A percentile compares a stretch with the other conserved stretches of the same genome.
phyloP scores from a whole-genome alignment of 2,888 invertebrate genomes.

The Parnassius glacialis region DNA sequence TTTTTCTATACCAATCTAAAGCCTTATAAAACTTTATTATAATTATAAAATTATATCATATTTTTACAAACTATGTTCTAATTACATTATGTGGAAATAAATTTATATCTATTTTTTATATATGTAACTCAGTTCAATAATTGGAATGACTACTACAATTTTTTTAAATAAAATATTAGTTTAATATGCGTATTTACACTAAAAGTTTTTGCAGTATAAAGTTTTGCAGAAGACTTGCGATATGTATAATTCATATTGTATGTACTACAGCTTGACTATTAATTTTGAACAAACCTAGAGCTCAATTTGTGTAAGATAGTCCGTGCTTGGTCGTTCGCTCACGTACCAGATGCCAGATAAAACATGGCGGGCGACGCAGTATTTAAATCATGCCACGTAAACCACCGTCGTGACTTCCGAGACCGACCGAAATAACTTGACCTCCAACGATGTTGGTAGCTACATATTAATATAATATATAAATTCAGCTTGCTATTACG shows the following conservation, averaged over 20 bases:
- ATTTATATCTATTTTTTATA: no score
- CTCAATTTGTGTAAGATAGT: conserved; percentile 42
- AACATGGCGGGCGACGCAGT: conserved; percentile 57
- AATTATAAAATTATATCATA: no score
- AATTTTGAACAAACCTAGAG: conserved; percentile 38
- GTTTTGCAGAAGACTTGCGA: conserved; percentile 8
- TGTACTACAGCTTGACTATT: conserved; percentile 21
- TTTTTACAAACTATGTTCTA: no score
- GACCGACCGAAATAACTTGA: conserved; percentile 44
- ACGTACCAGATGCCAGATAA: conserved; percentile 71
- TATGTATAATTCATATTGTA: background rate
- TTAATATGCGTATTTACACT: no score
- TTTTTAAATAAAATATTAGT: no score
- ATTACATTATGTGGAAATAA: no score
- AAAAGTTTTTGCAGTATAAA: no score
- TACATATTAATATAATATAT: conserved; percentile 17
- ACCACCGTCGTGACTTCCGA: conserved; percentile 48
- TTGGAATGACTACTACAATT: no score
- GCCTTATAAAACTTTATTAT: no score
- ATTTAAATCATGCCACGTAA: conserved; percentile 65
- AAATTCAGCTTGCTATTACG: conserved; percentile 31
- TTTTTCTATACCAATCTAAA: no score
- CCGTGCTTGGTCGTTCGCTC: conserved; percentile 56
- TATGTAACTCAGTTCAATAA: no score
- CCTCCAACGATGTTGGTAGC: conserved; percentile 27